Conservation (phyloP, 64 coral and sea anemone species). For the Pachyseris speciosa region DNA sequence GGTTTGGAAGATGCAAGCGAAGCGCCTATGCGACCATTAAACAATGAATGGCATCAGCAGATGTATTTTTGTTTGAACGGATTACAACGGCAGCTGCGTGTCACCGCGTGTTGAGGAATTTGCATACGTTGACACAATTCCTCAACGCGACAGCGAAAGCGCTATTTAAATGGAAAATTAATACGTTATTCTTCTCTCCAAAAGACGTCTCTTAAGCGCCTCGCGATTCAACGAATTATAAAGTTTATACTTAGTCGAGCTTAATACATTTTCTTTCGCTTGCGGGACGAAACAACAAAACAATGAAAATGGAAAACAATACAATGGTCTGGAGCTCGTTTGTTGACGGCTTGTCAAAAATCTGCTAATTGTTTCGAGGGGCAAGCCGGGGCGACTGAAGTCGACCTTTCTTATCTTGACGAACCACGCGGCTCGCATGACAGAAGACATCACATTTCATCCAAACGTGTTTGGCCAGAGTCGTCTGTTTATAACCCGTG, state of each 20-base stretch:
- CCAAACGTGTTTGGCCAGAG: background rate
- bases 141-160: background rate
- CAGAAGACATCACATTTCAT: background rate
- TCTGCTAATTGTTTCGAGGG: slow-evolving; percentile 41
- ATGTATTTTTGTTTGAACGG: slow-evolving; percentile 22
- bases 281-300: background rate
- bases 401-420: background rate
- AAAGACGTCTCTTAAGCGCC: background rate
- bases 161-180: background rate
- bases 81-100: background rate
- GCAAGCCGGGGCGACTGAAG: slow-evolving; percentile 2
- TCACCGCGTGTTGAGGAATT: slow-evolving; percentile 23
- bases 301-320: slow-evolving; percentile 2
- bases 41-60: slow-evolving; percentile 6
- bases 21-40: background rate
- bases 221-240: background rate
- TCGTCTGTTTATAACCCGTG: background rate
- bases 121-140: background rate
- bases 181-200: no score
- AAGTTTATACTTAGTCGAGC: background rate
- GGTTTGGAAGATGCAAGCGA: background rate
- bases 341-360: slow-evolving; percentile 36
- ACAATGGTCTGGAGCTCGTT: background rate
- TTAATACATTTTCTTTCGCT: background rate
- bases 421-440: background rate